A percentile compares a stretch with the other conserved stretches of the same genome.
These are phyloP conservation scores for Chrysogorgia sp. DNA, from an alignment of 92 coral and sea anemone genomes.

Conservation along the genomic window DNA sequence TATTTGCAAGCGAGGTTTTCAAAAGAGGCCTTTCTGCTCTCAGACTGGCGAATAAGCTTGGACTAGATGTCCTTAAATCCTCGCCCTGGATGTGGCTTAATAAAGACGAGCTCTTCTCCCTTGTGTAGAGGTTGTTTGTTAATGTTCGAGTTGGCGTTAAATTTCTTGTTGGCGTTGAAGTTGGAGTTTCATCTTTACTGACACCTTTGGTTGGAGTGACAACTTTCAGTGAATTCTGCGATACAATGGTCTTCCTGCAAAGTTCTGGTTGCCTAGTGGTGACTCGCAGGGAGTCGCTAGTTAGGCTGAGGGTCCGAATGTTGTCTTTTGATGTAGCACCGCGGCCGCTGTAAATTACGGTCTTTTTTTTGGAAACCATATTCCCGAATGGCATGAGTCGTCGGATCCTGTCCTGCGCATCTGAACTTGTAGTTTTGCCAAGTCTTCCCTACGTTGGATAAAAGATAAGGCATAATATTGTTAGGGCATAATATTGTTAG, in stretches of 20 bases:
- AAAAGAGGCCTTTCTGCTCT: conserved; percentile 20
- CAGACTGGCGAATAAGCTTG: conserved; percentile 5
- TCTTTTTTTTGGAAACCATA: background rate
- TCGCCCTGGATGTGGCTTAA: background rate
- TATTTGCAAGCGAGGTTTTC: background rate
- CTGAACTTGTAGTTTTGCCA: background rate
- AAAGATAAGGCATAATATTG: background rate
- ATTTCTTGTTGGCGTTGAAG: background rate
- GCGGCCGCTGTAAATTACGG: background rate
- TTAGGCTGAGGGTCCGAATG: conserved; percentile 17
- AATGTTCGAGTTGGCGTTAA: conserved; percentile 24
- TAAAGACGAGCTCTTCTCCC: background rate
- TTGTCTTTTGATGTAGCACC: conserved; percentile 8
- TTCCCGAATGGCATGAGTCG: conserved; percentile 27
- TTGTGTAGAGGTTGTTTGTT: conserved; percentile 15
- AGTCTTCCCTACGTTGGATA: conserved; percentile 1
- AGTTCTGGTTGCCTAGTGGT: conserved; percentile 42
- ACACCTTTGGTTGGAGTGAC: conserved; percentile 31
- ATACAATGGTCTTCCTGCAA: conserved; percentile 26
- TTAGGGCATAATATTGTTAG: too few relatives aligned
- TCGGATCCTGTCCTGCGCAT: conserved; percentile 10
- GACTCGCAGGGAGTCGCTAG: conserved; percentile 12
- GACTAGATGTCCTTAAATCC: conserved; percentile 37
- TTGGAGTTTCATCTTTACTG: background rate
- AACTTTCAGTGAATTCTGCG: conserved; percentile 9